A percentile compares a stretch with the other conserved stretches of the same genome.
These are phyloP conservation scores for Egretta garzetta DNA, from an alignment of 2,113 vertebrate genomes.

Conservation along the genomic window DNA sequence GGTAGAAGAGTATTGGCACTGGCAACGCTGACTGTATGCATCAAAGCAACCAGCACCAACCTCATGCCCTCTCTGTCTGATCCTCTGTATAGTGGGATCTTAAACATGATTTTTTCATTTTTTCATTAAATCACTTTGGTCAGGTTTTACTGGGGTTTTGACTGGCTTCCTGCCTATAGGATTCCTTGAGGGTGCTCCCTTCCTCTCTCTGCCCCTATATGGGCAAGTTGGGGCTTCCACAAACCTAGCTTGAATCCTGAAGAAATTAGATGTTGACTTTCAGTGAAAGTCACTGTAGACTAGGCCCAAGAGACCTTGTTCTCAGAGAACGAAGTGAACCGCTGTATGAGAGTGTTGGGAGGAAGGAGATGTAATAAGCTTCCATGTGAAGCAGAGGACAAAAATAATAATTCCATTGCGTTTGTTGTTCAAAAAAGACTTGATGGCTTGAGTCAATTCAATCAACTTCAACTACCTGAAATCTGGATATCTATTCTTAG, in stretches of 20 bases:
- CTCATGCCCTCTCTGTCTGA: background rate
- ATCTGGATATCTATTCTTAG: background rate
- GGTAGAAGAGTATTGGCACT: background rate
- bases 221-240: background rate
- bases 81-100: background rate
- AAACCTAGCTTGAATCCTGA: background rate
- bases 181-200: background rate
- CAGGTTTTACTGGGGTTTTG: background rate
- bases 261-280: background rate
- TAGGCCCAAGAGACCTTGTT: background rate
- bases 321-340: background rate
- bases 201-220: background rate
- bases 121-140: background rate
- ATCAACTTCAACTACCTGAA: background rate
- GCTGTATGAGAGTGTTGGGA: background rate
- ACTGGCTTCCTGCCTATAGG: background rate
- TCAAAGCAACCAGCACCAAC: background rate
- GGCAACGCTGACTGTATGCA: background rate
- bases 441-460: background rate
- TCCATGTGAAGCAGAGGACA: background rate
- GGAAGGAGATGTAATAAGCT: background rate
- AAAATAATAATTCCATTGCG: background rate
- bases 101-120: background rate
- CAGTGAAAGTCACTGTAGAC: background rate
- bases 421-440: background rate